A percentile compares a stretch with the other conserved stretches of the same genome.
Evolutionary conservation across 2,113 vertebrate genomes (phyloP).

Genomic region (Cottus gobio): DNA sequence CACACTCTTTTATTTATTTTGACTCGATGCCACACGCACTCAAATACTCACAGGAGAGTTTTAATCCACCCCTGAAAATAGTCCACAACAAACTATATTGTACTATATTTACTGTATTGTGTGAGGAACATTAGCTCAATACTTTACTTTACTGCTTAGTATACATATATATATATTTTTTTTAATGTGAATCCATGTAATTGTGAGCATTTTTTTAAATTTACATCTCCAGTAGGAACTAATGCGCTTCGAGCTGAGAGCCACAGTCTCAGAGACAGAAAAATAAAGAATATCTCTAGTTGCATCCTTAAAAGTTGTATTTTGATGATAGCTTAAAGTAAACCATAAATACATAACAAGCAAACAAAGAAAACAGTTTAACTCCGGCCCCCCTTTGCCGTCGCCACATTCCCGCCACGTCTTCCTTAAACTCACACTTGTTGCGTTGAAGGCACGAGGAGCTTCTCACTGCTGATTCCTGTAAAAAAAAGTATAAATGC

Average conservation of each 20-base stretch:
- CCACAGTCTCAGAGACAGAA: background rate
- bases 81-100: background rate
- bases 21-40: background rate
- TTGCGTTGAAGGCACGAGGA: constrained; percentile 37
- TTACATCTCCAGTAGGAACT: background rate
- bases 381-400: background rate
- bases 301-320: background rate
- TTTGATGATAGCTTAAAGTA: background rate
- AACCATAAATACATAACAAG: no score
- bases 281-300: background rate
- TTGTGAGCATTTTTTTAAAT: background rate
- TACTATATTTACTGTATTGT: background rate
- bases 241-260: background rate
- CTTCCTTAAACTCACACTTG: constrained; percentile 55
- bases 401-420: background rate
- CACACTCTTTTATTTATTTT: background rate
- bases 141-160: background rate
- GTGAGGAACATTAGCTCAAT: background rate
- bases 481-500: constrained; percentile 24
- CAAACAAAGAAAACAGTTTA: no score
- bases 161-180: background rate
- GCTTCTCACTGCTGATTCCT: constrained; percentile 44
- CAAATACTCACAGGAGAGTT: background rate
- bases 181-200: background rate
- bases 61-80: background rate